Conservation (phyloP, 2,888 invertebrate genomes). For the Agrilus biguttatus region DNA sequence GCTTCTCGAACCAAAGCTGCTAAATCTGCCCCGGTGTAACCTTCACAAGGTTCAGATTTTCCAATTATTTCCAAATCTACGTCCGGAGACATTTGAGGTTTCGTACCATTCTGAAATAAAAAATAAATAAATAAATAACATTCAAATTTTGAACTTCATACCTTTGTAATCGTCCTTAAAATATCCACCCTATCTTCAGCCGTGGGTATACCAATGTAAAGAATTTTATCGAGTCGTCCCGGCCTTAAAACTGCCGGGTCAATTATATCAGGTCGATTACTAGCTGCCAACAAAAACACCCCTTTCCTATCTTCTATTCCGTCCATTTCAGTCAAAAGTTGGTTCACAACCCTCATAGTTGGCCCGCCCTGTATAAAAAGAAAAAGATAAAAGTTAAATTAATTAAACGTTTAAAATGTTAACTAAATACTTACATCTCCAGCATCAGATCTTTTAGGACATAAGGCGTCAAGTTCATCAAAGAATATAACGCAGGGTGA, state of each 20-base stretch:
- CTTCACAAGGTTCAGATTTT: slow-evolving; percentile 47
- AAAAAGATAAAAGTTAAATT: not conserved
- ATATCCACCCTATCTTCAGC: slow-evolving; percentile 74
- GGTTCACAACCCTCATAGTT: slow-evolving; percentile 83
- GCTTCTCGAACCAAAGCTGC: slow-evolving; percentile 82
- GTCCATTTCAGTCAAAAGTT: slow-evolving; percentile 96
- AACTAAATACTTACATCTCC: slow-evolving; percentile 36
- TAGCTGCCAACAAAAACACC: slow-evolving; percentile 91
- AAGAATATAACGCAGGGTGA: slow-evolving; percentile 98
- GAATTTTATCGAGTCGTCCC: slow-evolving; percentile 78
- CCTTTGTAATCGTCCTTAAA: slow-evolving; percentile 76
- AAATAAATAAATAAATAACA: not conserved
- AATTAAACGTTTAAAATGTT: not conserved
- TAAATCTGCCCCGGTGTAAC: slow-evolving; percentile 90
- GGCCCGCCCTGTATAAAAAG: slow-evolving; percentile 42
- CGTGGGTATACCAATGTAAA: slow-evolving; percentile 81
- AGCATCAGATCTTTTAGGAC: slow-evolving; percentile 72
- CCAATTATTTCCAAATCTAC: slow-evolving; percentile 63
- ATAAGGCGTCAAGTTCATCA: slow-evolving; percentile 93
- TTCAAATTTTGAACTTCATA: slow-evolving; percentile 18
- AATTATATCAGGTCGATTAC: slow-evolving; percentile 89
- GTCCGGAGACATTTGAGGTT: slow-evolving; percentile 59
- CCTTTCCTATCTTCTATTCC: slow-evolving; percentile 83
- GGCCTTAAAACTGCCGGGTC: slow-evolving; percentile 85
- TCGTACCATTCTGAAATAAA: slow-evolving; percentile 54